phyloP scores from a whole-genome alignment of 2,797 vertebrate genomes.

The Scolopax bukidnonensis region DNA sequence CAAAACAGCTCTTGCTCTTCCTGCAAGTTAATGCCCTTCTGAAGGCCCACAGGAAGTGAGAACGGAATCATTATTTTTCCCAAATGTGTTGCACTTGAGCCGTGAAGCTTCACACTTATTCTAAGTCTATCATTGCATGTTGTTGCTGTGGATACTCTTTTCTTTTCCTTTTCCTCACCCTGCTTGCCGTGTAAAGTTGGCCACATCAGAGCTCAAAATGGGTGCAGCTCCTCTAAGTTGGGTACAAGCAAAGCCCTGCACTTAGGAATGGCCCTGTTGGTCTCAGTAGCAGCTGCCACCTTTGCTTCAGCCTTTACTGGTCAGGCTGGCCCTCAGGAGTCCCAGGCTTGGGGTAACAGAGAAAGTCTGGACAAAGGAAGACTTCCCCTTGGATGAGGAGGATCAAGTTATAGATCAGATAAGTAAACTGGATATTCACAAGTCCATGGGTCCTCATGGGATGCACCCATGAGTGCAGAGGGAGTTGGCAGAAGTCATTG shows the following conservation, averaged over 20 bases:
- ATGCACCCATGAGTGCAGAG: too few relatives aligned
- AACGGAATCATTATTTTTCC: not conserved
- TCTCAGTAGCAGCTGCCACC: not conserved
- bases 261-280: not conserved
- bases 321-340: too few relatives aligned
- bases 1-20: not conserved
- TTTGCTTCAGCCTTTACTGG: too few relatives aligned
- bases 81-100: not conserved
- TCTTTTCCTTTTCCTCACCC: not conserved
- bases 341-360: too few relatives aligned
- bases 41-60: not conserved
- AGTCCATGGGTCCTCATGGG: too few relatives aligned
- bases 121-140: not conserved
- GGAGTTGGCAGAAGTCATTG: too few relatives aligned
- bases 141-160: constrained; percentile 18
- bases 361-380: too few relatives aligned
- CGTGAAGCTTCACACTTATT: not conserved
- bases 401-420: too few relatives aligned
- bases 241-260: not conserved
- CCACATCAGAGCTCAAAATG: not conserved
- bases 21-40: not conserved
- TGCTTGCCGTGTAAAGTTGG: not conserved
- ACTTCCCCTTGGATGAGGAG: too few relatives aligned
- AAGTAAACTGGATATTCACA: too few relatives aligned
- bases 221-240: not conserved